Evolutionary conservation across 2,797 vertebrate species (phyloP).

Genomic region (Catamblyrhynchus diadema): DNA sequence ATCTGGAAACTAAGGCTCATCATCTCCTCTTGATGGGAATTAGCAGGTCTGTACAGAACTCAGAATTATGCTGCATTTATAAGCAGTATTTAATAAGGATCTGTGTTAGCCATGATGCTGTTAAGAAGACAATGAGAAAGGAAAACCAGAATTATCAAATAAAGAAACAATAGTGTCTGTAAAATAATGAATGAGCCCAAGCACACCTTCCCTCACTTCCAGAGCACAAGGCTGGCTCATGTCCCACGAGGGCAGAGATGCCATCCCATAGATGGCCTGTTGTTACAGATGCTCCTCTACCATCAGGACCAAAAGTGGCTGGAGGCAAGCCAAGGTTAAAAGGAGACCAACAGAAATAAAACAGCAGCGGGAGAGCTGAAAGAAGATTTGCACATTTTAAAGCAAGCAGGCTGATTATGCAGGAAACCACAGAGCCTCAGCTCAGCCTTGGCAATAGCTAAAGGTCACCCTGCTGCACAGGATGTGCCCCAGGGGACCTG

Average conservation of each 20-base stretch:
- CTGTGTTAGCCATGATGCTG: not conserved
- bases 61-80: not conserved
- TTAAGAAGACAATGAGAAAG: not conserved
- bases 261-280: not conserved
- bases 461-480: not conserved
- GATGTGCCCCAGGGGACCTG: not conserved
- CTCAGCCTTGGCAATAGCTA: not conserved
- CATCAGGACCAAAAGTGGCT: not conserved
- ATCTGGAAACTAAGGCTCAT: not conserved
- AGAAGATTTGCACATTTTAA: constrained; percentile 8
- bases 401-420: not conserved
- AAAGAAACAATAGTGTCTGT: not conserved
- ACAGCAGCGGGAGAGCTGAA: not conserved
- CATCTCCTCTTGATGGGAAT: not conserved
- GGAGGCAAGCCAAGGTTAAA: constrained; percentile 51
- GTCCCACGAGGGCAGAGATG: not conserved
- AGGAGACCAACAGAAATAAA: constrained; percentile 38
- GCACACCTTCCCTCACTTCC: not conserved
- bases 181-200: not conserved
- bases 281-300: not conserved
- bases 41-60: not conserved
- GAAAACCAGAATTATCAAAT: not conserved
- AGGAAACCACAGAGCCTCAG: not conserved
- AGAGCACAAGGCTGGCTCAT: not conserved
- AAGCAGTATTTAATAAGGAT: not conserved